Evolutionary conservation across 2,797 vertebrate genomes (phyloP).

Genomic region (Propithecus deckenii): DNA sequence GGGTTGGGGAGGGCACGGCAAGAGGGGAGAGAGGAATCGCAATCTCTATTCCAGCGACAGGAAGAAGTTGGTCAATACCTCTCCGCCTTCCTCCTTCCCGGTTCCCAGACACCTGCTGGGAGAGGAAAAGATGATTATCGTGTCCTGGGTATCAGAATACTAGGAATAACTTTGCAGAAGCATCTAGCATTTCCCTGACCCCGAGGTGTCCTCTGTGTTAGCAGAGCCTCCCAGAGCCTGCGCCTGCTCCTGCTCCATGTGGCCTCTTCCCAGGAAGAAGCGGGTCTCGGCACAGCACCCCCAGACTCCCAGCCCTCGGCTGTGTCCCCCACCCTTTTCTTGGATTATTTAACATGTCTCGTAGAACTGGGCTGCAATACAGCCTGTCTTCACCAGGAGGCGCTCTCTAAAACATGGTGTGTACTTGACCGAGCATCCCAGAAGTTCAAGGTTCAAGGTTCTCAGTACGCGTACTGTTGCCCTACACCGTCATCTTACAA

Average conservation of each 20-base stretch:
- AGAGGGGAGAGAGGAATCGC: not conserved
- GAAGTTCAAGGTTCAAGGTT: not conserved
- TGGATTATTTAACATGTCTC: not conserved
- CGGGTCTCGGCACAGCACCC: not conserved
- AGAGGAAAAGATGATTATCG: slow-evolving; percentile 50
- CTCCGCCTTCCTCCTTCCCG: not conserved
- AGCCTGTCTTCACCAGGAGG: not conserved
- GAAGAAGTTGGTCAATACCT: not conserved
- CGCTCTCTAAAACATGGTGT: accelerated
- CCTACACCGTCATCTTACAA: not conserved
- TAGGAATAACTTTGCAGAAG: not conserved
- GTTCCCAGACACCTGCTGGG: not conserved
- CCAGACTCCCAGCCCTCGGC: not conserved
- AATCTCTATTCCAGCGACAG: not conserved
- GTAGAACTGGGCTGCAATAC: not conserved
- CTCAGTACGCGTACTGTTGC: not conserved
- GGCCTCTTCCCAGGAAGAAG: not conserved
- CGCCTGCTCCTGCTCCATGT: not conserved
- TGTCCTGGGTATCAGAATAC: not conserved
- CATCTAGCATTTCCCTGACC: not conserved
- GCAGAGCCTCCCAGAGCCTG: not conserved
- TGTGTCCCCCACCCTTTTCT: not conserved
- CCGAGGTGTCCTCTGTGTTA: not conserved
- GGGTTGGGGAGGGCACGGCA: not conserved
- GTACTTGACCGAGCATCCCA: not conserved